Evolutionary conservation across 2,797 vertebrate genomes (phyloP), one percentile per base, ranked within the genome.

Genomic region (Agapornis canus): DNA sequence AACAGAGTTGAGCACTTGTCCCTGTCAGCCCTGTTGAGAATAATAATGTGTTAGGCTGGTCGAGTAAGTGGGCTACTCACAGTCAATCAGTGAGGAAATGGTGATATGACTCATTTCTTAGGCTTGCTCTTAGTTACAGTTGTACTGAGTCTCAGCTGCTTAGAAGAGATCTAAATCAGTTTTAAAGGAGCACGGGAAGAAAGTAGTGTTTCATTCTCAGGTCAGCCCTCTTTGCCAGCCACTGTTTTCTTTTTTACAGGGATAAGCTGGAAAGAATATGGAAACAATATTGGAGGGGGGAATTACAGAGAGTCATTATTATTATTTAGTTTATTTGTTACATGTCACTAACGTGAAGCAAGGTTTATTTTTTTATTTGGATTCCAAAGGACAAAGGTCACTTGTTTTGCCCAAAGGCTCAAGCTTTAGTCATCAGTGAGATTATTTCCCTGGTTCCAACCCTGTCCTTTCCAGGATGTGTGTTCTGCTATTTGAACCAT

Each of bases 251-350:
- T 80, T 72, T 89, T 31, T 78, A 56, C 23, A 63, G 31, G 64
- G 37, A 39, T 63, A 42, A 8, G 43, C 64, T 0, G 0, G 81
- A 95, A 94, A 82, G 60, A 90, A 79, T 79, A 66, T 0, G 0
- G 81, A 95, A 94, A 82, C 56, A 90, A 79, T 79, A 66, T 17
- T 66, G 4, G 54, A 20, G n/a, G 21, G 19, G 9, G 54, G n/a
- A 49, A 65, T 29, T 35, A 32, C 22, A 32, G 39, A 40, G 25
- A 13, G 6, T 61, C 10, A 25, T 89, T 66, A 82, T 66, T 77
- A 91, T 90, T 84, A 72, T 92, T 90, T 72, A 37, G 78, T 91
- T 94, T 90, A 75, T 95, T 96, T 95, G 27, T 94, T 90, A 49
- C 52, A 43, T 73, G 54, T 76, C 42, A 47, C 45, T 84, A 85